Conservation (phyloP, 2,113 vertebrate genomes). For the Dipodomys stephensi region DNA sequence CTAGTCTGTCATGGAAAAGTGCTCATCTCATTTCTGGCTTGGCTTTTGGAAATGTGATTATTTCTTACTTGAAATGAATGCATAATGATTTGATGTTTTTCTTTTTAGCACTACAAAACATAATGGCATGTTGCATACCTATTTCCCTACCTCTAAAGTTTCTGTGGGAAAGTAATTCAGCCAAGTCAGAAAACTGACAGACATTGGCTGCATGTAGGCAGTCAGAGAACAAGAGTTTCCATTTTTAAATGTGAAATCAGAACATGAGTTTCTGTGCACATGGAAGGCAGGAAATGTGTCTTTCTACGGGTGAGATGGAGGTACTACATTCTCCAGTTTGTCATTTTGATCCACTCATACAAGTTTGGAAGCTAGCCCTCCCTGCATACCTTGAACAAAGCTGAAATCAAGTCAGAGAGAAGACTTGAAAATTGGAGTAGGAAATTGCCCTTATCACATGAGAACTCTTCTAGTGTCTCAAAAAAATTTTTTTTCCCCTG, state of each 20-base stretch:
- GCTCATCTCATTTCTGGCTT: conserved; percentile 3
- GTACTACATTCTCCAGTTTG: accelerated
- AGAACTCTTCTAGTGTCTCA: background rate
- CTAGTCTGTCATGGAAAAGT: background rate
- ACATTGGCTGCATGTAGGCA: background rate
- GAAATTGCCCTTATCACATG: background rate
- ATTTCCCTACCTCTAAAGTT: background rate
- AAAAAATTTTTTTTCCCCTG: too few relatives aligned
- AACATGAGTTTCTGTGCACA: background rate
- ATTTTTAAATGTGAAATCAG: background rate
- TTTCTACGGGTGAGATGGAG: background rate
- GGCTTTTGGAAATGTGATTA: background rate
- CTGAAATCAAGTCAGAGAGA: background rate
- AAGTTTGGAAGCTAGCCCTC: background rate
- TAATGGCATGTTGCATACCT: background rate
- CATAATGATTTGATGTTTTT: background rate
- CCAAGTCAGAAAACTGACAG: background rate
- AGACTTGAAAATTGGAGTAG: background rate
- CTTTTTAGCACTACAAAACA: background rate
- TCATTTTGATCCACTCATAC: background rate
- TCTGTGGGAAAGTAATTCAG: background rate
- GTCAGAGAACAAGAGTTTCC: background rate
- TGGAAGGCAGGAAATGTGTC: background rate
- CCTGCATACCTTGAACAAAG: background rate
- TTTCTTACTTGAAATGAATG: background rate